These are phyloP conservation scores for Conops quadrifasciatus DNA, from an alignment of 2,888 invertebrate species.

Conservation along the genomic window DNA sequence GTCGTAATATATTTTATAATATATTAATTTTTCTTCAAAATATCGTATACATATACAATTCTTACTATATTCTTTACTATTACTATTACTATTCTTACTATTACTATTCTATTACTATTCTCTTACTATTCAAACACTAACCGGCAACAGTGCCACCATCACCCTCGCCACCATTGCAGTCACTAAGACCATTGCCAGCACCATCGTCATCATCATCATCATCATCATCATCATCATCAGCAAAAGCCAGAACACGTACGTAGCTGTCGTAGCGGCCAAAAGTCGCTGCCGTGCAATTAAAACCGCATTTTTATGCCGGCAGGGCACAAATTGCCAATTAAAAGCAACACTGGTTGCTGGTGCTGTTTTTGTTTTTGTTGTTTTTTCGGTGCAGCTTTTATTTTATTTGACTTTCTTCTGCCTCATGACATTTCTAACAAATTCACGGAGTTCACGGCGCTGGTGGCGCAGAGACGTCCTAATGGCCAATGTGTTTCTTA, in stretches of 20 bases:
- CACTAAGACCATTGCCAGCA: too few relatives aligned
- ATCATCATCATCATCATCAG: too few relatives aligned
- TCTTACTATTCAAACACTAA: background rate
- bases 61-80: too few relatives aligned
- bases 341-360: constrained; percentile 39
- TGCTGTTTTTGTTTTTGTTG: background rate
- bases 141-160: too few relatives aligned
- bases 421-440: background rate
- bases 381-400: background rate
- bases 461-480: background rate
- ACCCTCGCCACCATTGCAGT: too few relatives aligned
- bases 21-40: too few relatives aligned
- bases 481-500: background rate
- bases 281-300: constrained; percentile 41
- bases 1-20: too few relatives aligned
- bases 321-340: constrained; percentile 46
- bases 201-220: too few relatives aligned
- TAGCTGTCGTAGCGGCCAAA: constrained; percentile 8
- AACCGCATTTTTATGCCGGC: constrained; percentile 46
- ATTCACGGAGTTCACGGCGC: background rate
- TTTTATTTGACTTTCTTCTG: background rate
- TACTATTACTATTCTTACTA: background rate
- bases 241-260: background rate
- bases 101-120: background rate
- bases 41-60: too few relatives aligned